phyloP scores from a whole-genome alignment of 1,140 invertebrate genomes.

The Lanistes nyassanus region DNA sequence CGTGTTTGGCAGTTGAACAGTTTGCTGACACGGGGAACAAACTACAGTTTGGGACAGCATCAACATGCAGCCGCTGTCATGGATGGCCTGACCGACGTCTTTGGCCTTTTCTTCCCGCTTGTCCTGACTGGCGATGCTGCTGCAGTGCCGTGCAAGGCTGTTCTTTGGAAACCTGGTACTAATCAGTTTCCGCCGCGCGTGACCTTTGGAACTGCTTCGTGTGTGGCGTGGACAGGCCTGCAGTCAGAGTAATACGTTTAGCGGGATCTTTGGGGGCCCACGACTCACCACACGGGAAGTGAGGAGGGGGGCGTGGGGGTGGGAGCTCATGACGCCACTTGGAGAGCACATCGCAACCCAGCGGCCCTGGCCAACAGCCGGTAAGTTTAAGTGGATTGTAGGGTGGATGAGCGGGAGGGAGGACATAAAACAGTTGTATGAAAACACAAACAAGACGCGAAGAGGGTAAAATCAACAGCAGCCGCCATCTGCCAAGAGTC shows the following conservation, averaged over 20 bases:
- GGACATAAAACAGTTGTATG: slow-evolving; percentile 8
- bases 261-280: not conserved
- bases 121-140: no score
- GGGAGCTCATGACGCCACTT: not conserved
- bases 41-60: no score
- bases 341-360: not conserved
- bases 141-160: no score
- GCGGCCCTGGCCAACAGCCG: not conserved
- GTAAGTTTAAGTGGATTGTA: not conserved
- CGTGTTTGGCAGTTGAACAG: no score
- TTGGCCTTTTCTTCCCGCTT: no score
- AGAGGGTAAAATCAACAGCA: slow-evolving; percentile 14
- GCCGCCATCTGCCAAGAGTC: slow-evolving; percentile 11
- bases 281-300: not conserved
- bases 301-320: not conserved
- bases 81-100: no score
- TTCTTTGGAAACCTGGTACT: no score
- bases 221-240: no score
- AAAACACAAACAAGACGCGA: slow-evolving; percentile 8
- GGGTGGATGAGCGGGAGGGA: not conserved
- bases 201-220: no score
- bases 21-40: no score
- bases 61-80: no score
- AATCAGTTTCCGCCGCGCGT: no score
- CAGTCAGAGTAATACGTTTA: not conserved